phyloP scores from a whole-genome alignment of 2,888 invertebrate genomes.

The Sturmia bella region DNA sequence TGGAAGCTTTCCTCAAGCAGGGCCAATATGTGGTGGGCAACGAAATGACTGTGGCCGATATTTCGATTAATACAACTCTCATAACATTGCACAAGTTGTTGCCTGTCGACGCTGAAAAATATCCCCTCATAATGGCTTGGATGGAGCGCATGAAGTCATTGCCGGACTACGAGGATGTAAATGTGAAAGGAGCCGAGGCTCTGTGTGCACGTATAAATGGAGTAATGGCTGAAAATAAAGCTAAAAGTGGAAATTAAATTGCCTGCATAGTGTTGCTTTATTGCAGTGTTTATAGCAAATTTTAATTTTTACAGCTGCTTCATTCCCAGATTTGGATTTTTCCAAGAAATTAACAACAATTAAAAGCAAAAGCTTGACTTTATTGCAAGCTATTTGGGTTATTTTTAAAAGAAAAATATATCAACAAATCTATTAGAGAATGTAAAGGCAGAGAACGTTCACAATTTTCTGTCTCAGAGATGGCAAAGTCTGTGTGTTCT shows the following conservation, averaged over 20 bases:
- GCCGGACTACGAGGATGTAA: conserved; percentile 78
- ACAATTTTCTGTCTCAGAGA: no score
- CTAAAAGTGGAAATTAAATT: conserved; percentile 49
- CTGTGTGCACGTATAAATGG: conserved; percentile 74
- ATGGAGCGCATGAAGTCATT: conserved; percentile 76
- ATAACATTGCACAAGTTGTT: conserved; percentile 79
- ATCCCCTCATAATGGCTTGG: conserved; percentile 76
- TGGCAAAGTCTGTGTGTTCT: no score
- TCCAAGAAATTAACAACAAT: no score
- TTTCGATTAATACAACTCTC: conserved; percentile 81
- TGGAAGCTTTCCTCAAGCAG: conserved; percentile 79
- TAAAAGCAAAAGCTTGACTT: no score
- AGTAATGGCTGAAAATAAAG: conserved; percentile 75
- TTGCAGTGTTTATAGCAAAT: no score
- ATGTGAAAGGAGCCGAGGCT: conserved; percentile 77
- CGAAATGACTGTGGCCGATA: conserved; percentile 82
- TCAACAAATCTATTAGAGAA: no score
- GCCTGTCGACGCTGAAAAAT: conserved; percentile 76
- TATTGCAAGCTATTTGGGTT: no score
- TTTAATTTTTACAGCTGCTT: no score
- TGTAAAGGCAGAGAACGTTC: no score
- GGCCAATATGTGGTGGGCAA: conserved; percentile 76
- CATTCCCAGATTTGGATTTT: no score
- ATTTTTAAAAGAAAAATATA: no score
- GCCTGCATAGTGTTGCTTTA: no score